Evolutionary conservation across 1,140 invertebrate species (phyloP).

Genomic region (Saxidomus purpurata): DNA sequence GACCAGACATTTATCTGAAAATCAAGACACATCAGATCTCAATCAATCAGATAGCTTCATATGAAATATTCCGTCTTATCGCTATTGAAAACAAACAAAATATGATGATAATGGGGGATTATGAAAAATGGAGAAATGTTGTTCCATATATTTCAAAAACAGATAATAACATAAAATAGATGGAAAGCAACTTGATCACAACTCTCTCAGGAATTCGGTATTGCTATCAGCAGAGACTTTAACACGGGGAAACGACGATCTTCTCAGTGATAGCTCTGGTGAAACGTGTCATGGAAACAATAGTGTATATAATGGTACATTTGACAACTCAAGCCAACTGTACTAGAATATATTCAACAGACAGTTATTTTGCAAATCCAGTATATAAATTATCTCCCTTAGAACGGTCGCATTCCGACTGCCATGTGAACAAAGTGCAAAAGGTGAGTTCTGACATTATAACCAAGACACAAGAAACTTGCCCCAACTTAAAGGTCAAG

Average conservation of each 20-base stretch:
- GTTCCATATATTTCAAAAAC: not conserved
- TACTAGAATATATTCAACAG: constrained; percentile 34
- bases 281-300: not conserved
- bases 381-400: not conserved
- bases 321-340: not conserved
- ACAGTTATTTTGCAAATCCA: constrained; percentile 28
- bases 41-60: constrained; percentile 55
- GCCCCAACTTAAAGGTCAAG: too few relatives aligned
- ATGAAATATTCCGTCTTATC: constrained; percentile 53
- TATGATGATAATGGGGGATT: not conserved
- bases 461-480: too few relatives aligned
- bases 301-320: not conserved
- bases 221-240: constrained; percentile 12
- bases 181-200: not conserved
- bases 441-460: too few relatives aligned
- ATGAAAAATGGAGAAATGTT: constrained; percentile 27
- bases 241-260: not conserved
- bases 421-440: too few relatives aligned
- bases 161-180: not conserved
- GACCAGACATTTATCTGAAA: not conserved
- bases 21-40: constrained; percentile 37
- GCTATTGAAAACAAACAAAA: constrained; percentile 53
- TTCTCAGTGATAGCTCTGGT: not conserved
- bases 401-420: not conserved
- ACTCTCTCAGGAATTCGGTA: constrained; percentile 27